A percentile compares a stretch with the other conserved stretches of the same genome.
These are phyloP conservation scores for Acromyrmex charruanus DNA, from an alignment of 1,140 invertebrate genomes.

Conservation along the genomic window DNA sequence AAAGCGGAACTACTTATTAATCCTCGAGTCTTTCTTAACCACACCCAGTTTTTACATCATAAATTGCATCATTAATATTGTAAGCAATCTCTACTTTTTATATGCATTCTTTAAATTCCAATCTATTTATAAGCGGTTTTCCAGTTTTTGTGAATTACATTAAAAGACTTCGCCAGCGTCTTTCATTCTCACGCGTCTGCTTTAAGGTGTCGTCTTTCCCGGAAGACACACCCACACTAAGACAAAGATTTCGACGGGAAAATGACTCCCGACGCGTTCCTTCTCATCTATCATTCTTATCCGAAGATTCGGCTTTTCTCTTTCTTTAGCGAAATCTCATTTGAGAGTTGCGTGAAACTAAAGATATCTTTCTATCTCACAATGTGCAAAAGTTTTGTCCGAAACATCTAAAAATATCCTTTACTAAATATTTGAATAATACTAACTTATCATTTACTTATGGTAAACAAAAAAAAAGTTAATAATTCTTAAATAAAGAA, in stretches of 20 bases:
- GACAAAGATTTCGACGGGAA: slow-evolving; percentile 23
- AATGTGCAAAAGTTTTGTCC: background rate
- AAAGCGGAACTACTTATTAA: background rate
- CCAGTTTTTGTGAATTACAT: background rate
- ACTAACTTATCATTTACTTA: too few relatives aligned
- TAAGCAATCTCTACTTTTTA: background rate
- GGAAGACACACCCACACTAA: slow-evolving; percentile 16
- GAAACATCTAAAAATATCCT: background rate
- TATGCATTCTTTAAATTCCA: background rate
- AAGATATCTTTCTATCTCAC: slow-evolving; percentile 11
- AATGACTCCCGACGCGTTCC: slow-evolving; percentile 27
- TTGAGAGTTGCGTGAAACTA: slow-evolving; percentile 47
- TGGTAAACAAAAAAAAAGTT: too few relatives aligned
- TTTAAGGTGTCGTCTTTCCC: slow-evolving; percentile 57
- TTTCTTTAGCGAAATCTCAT: background rate
- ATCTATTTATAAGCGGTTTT: background rate
- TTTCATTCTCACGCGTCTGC: slow-evolving; percentile 46
- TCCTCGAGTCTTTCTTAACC: background rate
- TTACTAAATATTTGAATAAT: too few relatives aligned
- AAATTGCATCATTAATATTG: background rate
- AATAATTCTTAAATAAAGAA: too few relatives aligned
- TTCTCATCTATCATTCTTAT: slow-evolving; percentile 62
- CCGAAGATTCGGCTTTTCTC: slow-evolving; percentile 18
- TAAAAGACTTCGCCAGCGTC: slow-evolving; percentile 29
- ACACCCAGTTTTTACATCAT: slow-evolving; percentile 50